phyloP scores from a whole-genome alignment of 2,797 vertebrate genomes.

The Sebastes alutus region DNA sequence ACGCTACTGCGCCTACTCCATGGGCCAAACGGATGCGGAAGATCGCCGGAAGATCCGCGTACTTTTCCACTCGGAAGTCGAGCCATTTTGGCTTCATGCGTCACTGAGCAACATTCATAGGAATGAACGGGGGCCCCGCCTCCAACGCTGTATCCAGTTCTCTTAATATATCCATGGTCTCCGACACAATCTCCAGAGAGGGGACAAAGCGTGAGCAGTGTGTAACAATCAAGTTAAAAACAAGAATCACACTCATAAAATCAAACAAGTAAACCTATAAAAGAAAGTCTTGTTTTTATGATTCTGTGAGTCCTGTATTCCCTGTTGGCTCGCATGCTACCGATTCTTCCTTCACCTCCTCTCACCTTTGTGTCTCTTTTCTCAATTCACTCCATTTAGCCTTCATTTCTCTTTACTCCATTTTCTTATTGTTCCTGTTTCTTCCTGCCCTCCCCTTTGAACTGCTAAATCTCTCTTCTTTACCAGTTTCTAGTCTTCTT shows the following conservation, averaged over 20 bases:
- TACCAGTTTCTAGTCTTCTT: conserved; percentile 4
- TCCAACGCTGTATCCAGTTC: too few relatives aligned
- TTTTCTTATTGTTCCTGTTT: not conserved
- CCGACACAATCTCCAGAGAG: not conserved
- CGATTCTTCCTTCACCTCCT: not conserved
- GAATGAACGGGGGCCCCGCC: too few relatives aligned
- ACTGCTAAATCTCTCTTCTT: not conserved
- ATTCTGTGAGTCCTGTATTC: not conserved
- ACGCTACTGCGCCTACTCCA: too few relatives aligned
- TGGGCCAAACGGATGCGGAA: too few relatives aligned
- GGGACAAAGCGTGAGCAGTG: not conserved
- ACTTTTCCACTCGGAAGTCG: too few relatives aligned
- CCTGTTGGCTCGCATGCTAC: not conserved
- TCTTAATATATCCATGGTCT: not conserved
- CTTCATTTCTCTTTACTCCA: not conserved
- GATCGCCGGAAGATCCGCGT: too few relatives aligned
- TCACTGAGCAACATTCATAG: too few relatives aligned
- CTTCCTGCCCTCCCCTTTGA: conserved; percentile 11
- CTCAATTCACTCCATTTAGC: not conserved
- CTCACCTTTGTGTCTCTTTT: not conserved
- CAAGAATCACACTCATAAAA: not conserved
- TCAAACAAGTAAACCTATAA: not conserved
- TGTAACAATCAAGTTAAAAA: not conserved
- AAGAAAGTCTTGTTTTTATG: not conserved
- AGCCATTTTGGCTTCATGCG: too few relatives aligned